Conservation (phyloP, 2,888 invertebrate species). For the Melanchra persicariae region DNA sequence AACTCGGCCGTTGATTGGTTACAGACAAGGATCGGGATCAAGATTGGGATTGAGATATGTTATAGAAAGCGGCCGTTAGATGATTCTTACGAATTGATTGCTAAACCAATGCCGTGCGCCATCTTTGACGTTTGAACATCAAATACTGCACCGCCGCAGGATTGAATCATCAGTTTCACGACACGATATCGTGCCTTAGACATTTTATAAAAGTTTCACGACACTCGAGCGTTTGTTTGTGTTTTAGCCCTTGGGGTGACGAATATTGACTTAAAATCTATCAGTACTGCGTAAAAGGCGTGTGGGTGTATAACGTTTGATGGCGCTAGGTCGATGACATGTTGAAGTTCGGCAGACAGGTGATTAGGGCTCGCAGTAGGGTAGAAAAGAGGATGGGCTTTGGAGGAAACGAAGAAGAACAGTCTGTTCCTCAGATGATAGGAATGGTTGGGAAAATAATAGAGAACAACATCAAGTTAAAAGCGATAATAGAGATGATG, state of each 20-base stretch:
- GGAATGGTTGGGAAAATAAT: background rate
- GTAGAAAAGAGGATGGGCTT: background rate
- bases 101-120: no score
- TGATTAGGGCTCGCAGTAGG: background rate
- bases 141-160: no score
- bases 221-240: no score
- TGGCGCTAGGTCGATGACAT: background rate
- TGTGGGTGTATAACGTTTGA: constrained; percentile 8
- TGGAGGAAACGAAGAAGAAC: background rate
- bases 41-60: no score
- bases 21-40: no score
- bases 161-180: background rate
- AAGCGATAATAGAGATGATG: background rate
- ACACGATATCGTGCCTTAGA: no score
- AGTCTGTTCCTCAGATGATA: background rate
- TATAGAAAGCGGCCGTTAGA: no score
- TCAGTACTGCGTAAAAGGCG: constrained; percentile 15
- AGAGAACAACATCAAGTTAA: background rate
- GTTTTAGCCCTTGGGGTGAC: background rate
- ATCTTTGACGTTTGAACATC: no score
- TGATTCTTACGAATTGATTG: no score
- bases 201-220: no score
- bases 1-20: no score
- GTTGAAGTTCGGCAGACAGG: background rate
- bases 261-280: constrained; percentile 18